Conservation (phyloP, 2,888 invertebrate species). For the Heteropelma amictum region DNA sequence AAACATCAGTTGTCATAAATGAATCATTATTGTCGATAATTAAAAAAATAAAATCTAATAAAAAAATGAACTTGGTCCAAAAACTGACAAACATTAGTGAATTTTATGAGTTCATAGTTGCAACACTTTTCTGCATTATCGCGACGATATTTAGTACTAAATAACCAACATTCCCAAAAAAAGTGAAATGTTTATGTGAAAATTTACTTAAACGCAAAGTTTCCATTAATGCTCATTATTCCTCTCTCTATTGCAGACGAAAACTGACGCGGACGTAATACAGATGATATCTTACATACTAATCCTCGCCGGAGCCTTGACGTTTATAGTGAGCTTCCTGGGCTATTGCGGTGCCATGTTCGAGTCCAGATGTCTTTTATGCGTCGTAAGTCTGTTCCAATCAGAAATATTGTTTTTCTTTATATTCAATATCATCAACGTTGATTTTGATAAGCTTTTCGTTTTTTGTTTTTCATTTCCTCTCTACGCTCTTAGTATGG, state of each 20-base stretch:
- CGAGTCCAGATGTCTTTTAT: slow-evolving; percentile 84
- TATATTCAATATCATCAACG: background rate
- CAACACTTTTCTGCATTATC: too few relatives aligned
- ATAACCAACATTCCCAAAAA: too few relatives aligned
- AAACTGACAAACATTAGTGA: too few relatives aligned
- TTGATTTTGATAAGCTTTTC: slow-evolving; percentile 9
- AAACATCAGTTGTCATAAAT: too few relatives aligned
- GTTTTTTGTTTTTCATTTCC: background rate
- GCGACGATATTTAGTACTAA: too few relatives aligned
- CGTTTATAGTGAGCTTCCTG: slow-evolving; percentile 86
- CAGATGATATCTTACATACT: slow-evolving; percentile 85
- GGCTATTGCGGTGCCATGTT: slow-evolving; percentile 86
- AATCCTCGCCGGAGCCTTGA: slow-evolving; percentile 84
- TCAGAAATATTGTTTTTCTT: slow-evolving; percentile 14
- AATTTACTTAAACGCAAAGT: background rate
- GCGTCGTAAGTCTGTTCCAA: slow-evolving; percentile 81
- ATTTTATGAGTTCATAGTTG: too few relatives aligned
- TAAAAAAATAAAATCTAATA: too few relatives aligned
- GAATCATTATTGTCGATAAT: too few relatives aligned
- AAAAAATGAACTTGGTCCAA: too few relatives aligned
- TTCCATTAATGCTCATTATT: background rate
- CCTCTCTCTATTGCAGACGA: slow-evolving; percentile 64
- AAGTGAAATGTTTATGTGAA: background rate
- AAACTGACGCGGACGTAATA: slow-evolving; percentile 80
- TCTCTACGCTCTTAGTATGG: slow-evolving; percentile 85